phyloP scores from a whole-genome alignment of 2,797 vertebrate genomes.

The Pseudomugil tenellus region DNA sequence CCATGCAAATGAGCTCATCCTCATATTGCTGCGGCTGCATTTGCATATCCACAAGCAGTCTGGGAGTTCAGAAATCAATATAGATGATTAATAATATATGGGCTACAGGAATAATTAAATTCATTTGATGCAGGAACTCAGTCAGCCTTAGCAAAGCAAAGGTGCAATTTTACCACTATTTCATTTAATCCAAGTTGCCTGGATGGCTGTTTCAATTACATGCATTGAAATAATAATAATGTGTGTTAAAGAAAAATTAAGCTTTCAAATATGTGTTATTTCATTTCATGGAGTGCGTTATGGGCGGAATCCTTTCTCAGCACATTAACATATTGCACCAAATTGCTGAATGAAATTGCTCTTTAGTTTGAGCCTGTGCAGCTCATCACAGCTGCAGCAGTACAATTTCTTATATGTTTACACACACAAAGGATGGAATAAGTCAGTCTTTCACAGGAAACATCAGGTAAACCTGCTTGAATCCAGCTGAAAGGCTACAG shows the following conservation, averaged over 20 bases:
- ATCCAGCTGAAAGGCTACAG: too few relatives aligned
- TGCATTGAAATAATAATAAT: constrained; percentile 79
- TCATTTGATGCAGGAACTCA: constrained; percentile 81
- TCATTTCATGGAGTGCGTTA: constrained; percentile 74
- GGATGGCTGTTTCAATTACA: constrained; percentile 82
- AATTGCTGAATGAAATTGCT: constrained; percentile 77
- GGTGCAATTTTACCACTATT: constrained; percentile 78
- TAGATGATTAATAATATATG: constrained; percentile 88
- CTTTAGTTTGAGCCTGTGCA: constrained; percentile 66
- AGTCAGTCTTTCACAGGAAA: too few relatives aligned
- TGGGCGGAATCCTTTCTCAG: constrained; percentile 59
- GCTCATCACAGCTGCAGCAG: constrained; percentile 21
- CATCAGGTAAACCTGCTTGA: too few relatives aligned
- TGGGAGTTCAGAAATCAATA: constrained; percentile 88
- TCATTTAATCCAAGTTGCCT: constrained; percentile 80
- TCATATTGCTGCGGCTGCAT: constrained; percentile 78
- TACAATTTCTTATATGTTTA: constrained; percentile 26
- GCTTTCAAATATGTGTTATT: constrained; percentile 83
- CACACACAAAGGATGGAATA: too few relatives aligned
- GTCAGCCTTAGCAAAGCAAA: constrained; percentile 79
- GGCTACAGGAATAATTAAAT: constrained; percentile 85
- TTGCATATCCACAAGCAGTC: constrained; percentile 83
- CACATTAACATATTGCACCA: constrained; percentile 75
- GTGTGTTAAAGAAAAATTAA: constrained; percentile 79
- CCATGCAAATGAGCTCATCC: constrained; percentile 85